A percentile compares a stretch with the other conserved stretches of the same genome.
These are phyloP conservation scores for Drosophila ficusphila DNA, from an alignment of 1,140 invertebrate genomes.

Conservation along the genomic window DNA sequence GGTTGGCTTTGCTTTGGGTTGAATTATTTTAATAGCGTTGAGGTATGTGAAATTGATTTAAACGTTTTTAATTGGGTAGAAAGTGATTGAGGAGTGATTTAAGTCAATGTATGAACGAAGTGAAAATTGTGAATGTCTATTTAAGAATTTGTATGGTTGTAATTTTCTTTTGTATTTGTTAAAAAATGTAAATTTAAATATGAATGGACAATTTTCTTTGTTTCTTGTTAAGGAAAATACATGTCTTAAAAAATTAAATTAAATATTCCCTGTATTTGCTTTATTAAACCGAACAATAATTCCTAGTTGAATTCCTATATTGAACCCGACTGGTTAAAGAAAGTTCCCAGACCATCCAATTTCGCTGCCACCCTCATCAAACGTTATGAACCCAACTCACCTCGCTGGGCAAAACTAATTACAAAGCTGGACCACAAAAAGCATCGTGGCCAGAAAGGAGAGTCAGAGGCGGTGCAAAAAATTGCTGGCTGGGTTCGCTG, in stretches of 20 bases:
- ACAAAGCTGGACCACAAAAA: constrained; percentile 70
- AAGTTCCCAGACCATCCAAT: neutral
- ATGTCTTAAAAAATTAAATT: neutral
- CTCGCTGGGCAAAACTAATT: constrained; percentile 69
- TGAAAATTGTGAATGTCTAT: too few relatives aligned
- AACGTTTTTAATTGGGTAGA: constrained; percentile 3
- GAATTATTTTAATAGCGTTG: neutral
- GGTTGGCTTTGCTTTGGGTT: constrained; percentile 1
- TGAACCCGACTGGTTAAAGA: constrained; percentile 14
- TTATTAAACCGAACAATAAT: constrained; percentile 1
- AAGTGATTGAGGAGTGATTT: neutral
- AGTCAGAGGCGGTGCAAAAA: constrained; percentile 36
- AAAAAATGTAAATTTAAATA: too few relatives aligned
- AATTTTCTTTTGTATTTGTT: too few relatives aligned
- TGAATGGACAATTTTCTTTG: too few relatives aligned
- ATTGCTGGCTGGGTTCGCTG: constrained; percentile 41
- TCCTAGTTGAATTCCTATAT: constrained; percentile 18
- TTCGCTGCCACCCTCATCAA: constrained; percentile 30
- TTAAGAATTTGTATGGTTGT: too few relatives aligned
- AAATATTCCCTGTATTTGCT: neutral
- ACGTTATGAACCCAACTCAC: constrained; percentile 36
- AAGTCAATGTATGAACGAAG: too few relatives aligned
- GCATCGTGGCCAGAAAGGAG: constrained; percentile 58
- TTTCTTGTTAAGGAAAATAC: too few relatives aligned
- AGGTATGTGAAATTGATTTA: constrained; percentile 12